phyloP scores from a whole-genome alignment of 2,113 vertebrate genomes.

The Channa maculata region DNA sequence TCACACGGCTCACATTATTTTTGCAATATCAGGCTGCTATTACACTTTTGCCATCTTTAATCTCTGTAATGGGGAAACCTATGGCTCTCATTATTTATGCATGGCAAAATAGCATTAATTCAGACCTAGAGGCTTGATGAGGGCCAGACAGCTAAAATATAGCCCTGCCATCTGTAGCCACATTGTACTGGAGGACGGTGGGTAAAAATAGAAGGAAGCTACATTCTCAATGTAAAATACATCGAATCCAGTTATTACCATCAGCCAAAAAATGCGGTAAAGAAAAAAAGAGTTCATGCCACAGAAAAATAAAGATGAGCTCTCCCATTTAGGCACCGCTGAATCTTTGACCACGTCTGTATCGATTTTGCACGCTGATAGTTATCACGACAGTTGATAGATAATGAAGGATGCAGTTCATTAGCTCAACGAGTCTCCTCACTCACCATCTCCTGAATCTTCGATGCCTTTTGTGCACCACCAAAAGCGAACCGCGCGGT shows the following conservation, averaged over 20 bases:
- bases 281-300: constrained; percentile 63
- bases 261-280: constrained; percentile 31
- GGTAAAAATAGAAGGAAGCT: constrained; percentile 9
- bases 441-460: constrained; percentile 61
- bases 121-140: neutral
- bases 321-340: constrained; percentile 62
- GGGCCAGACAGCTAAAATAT: constrained; percentile 18
- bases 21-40: neutral
- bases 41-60: neutral
- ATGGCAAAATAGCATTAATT: constrained; percentile 17
- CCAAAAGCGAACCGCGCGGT: constrained; percentile 38
- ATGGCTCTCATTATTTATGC: constrained; percentile 1
- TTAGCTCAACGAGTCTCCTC: constrained; percentile 65
- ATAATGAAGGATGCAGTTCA: constrained; percentile 76
- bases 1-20: too few species aligned
- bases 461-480: constrained; percentile 41
- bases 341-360: constrained; percentile 76
- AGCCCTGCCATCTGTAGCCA: neutral
- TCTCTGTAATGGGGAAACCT: constrained; percentile 10
- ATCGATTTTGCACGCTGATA: constrained; percentile 77
- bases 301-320: constrained; percentile 61
- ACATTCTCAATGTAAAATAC: constrained; percentile 9
- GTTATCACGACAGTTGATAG: constrained; percentile 69
- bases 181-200: constrained; percentile 11
- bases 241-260: constrained; percentile 40